A percentile compares a stretch with the other conserved stretches of the same genome.
Conservation (phyloP, 2,797 vertebrate species). For the Enteromius anoplus region DNA sequence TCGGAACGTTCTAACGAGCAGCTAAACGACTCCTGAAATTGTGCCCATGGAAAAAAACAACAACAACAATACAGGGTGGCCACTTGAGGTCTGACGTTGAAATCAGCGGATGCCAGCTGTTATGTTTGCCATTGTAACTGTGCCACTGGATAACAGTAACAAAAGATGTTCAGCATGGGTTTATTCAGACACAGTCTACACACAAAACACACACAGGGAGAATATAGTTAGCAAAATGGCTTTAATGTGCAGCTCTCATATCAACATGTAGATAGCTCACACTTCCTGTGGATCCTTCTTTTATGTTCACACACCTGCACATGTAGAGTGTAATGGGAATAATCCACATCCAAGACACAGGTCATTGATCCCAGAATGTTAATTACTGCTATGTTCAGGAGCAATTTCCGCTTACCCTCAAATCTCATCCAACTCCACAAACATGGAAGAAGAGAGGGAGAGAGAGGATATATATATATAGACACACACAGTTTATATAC, state of each 20-base stretch:
- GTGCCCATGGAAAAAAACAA: not conserved
- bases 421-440: constrained; percentile 44
- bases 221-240: constrained; percentile 5
- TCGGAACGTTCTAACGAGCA: constrained; percentile 1
- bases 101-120: constrained; percentile 41
- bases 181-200: not conserved
- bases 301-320: not conserved
- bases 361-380: constrained; percentile 59
- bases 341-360: constrained; percentile 54
- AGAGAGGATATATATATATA: not conserved
- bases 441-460: constrained; percentile 8
- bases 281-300: not conserved
- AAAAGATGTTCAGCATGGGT: constrained; percentile 9
- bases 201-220: not conserved
- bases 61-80: constrained; percentile 10
- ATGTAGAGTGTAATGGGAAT: constrained; percentile 54
- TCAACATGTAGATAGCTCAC: not conserved
- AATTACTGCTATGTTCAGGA: constrained; percentile 47
- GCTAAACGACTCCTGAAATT: constrained; percentile 34
- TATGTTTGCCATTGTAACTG: constrained; percentile 16
- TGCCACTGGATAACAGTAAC: constrained; percentile 27
- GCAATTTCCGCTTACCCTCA: constrained; percentile 49
- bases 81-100: constrained; percentile 25
- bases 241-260: constrained; percentile 7
- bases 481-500: not conserved